Conservation (phyloP, 2,797 vertebrate species). For the Brachymystax lenok region DNA sequence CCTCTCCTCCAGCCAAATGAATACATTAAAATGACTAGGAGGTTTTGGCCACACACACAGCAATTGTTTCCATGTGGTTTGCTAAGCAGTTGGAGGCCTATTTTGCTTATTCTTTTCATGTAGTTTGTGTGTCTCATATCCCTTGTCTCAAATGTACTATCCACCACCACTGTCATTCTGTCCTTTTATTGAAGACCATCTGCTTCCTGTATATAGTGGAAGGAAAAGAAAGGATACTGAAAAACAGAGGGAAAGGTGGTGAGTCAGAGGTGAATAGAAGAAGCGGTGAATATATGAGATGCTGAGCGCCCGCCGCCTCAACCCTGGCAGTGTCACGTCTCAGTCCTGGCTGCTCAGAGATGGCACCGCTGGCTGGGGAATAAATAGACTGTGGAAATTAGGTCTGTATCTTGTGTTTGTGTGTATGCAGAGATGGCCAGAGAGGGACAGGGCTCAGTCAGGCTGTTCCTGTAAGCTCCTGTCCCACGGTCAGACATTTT, state of each 20-base stretch:
- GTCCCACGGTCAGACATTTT: conserved; percentile 1
- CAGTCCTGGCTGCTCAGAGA: conserved; percentile 59
- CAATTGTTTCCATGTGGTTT: background rate
- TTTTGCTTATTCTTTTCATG: background rate
- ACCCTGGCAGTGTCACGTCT: conserved; percentile 49
- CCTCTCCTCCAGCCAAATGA: background rate
- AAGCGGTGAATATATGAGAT: background rate
- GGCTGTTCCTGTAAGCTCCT: conserved; percentile 7
- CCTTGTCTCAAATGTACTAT: background rate
- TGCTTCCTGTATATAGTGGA: background rate
- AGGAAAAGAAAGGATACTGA: background rate
- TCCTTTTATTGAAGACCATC: background rate
- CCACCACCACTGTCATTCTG: background rate
- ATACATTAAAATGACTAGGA: background rate
- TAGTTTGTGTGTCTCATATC: background rate
- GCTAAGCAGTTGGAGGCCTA: background rate
- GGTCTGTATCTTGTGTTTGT: conserved; percentile 41
- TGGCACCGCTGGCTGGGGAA: conserved; percentile 34
- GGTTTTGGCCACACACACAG: background rate
- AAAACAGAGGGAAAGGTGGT: background rate
- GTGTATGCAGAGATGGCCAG: conserved; percentile 23
- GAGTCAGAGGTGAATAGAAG: background rate
- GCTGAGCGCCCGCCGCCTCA: conserved; percentile 17
- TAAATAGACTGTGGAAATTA: conserved; percentile 46
- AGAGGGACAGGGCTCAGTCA: conserved; percentile 13